Conservation (phyloP, 1,140 invertebrate genomes). For the Apocrypta bakeri region DNA sequence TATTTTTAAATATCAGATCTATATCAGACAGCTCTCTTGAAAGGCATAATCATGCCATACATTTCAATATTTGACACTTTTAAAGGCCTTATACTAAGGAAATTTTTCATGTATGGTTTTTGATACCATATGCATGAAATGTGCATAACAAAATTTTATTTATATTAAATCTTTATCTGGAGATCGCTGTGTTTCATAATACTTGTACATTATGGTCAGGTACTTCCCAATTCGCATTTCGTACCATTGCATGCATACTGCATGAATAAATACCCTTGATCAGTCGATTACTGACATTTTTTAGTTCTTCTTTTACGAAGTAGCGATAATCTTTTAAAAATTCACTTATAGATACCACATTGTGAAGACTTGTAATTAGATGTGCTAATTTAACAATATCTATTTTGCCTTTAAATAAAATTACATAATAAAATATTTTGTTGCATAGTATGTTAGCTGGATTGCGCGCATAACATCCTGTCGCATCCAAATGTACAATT, state of each 20-base stretch:
- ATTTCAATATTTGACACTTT: constrained; percentile 30
- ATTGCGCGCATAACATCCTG: neutral
- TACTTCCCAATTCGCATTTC: neutral
- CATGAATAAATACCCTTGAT: constrained; percentile 35
- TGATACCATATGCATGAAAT: constrained; percentile 27
- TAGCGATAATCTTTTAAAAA: constrained; percentile 12
- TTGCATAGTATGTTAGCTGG: neutral
- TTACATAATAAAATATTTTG: constrained; percentile 26
- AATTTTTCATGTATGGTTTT: neutral
- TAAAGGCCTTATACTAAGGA: neutral
- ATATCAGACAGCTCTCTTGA: neutral
- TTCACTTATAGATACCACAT: neutral
- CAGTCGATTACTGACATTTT: constrained; percentile 14
- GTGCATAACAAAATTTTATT: constrained; percentile 11
- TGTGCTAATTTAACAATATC: neutral
- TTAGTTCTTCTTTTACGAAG: constrained; percentile 12
- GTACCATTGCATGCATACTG: constrained; percentile 18
- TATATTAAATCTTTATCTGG: neutral
- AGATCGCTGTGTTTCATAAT: neutral
- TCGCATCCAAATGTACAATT: neutral
- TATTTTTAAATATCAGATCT: neutral
- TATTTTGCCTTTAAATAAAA: neutral
- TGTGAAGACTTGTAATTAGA: constrained; percentile 35
- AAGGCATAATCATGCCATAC: neutral
- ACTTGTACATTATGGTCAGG: neutral